phyloP scores from a whole-genome alignment of 2,888 invertebrate genomes.

The Melanotus villosus region DNA sequence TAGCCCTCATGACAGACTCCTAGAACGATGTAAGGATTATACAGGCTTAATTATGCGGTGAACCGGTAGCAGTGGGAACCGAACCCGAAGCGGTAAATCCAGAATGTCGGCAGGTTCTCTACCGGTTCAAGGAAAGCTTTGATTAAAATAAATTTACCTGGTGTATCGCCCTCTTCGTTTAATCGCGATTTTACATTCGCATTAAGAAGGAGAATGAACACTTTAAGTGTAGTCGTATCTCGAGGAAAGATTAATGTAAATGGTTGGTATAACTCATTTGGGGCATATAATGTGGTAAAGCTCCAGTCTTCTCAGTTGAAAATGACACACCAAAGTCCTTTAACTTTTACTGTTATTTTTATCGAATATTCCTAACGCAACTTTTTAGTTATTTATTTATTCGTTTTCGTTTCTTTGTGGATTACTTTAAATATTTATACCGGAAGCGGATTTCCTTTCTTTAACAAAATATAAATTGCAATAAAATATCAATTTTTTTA shows the following conservation, averaged over 20 bases:
- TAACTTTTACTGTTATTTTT: background rate
- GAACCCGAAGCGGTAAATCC: conserved; percentile 56
- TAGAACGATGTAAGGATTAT: conserved; percentile 60
- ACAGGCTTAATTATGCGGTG: conserved; percentile 62
- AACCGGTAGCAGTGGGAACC: conserved; percentile 53
- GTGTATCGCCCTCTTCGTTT: conserved; percentile 27
- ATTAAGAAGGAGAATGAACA: conserved; percentile 34
- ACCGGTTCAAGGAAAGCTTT: conserved; percentile 32
- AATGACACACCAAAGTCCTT: conserved; percentile 29
- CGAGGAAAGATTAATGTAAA: conserved; percentile 25
- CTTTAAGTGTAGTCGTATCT: conserved; percentile 24
- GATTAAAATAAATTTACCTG: conserved; percentile 42
- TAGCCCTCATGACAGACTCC: conserved; percentile 60
- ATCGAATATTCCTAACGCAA: too few relatives aligned
- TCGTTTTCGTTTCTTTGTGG: too few relatives aligned
- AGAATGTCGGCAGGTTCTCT: conserved; percentile 54
- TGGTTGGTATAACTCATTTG: conserved; percentile 33
- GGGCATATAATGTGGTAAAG: conserved; percentile 14
- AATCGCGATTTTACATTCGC: conserved; percentile 26
- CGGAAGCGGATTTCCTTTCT: too few relatives aligned
- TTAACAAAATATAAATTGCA: too few relatives aligned
- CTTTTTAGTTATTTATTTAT: too few relatives aligned
- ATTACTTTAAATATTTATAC: too few relatives aligned
- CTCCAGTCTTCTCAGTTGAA: conserved; percentile 8
- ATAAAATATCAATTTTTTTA: too few relatives aligned